Evolutionary conservation across 1,140 invertebrate genomes (phyloP), one percentile per base, ranked within the genome.

Genomic region (Goniozus legneri): DNA sequence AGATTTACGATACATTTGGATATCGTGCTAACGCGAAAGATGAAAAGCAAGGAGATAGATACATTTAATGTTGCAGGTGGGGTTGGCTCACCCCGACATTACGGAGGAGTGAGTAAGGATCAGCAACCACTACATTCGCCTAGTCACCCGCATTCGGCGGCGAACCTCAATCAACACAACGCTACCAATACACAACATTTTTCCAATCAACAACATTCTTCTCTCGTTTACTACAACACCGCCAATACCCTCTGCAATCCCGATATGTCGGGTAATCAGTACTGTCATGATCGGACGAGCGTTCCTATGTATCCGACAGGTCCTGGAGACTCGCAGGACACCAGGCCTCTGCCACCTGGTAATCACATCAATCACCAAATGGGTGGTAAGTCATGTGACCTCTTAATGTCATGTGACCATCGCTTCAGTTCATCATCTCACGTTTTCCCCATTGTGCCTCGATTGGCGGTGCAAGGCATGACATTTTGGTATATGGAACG

Each of bases 201-300:
- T 55, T 58, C 68, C 52, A 69, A 74, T 56, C 24, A 27, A 66
- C 71, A 73, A 67, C 77, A 79, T 58, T 68, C 71, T 56, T 71
- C 74, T 61, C 76, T 79, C 73, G 71, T 79, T 71, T 79, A 80
- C 68, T 74, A 76, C 60, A 73, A 74, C 38, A 65, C 60, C 41
- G 61, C 67, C 42, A 71, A 66, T 52, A 70, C 65, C 47, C 64
- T 71, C 61, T 71, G 64, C 60, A 66, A 65, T 54, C 64, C 62
- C 53, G 68, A 72, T 47, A 68, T 72, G 67, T 75, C 75, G 64
- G 72, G 68, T 64, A 77, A 75, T 72, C 79, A 80, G 73, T 81
- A 79, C 75, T 80, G 79, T 79, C 81, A 80, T 65, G 79, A 82
- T 76, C 77, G 80, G 69, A 73, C 76, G 67, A 68, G 67, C 21